phyloP scores from a whole-genome alignment of 2,797 vertebrate species.

The Gallinago stenura region DNA sequence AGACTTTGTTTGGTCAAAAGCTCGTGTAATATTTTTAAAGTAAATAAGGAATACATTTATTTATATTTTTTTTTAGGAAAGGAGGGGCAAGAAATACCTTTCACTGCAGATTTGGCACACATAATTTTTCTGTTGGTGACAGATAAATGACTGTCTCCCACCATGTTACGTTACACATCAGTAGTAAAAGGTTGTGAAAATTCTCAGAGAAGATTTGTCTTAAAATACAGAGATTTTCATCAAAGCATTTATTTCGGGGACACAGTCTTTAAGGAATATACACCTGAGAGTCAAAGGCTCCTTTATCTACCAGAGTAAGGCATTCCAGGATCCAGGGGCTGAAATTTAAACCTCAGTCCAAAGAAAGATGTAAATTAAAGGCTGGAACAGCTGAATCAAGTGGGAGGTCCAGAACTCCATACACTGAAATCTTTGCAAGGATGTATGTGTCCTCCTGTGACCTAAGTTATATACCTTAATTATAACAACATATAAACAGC shows the following conservation, averaged over 20 bases:
- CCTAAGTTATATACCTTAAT: not conserved
- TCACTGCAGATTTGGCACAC: not conserved
- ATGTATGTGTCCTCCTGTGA: accelerated
- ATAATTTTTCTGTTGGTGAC: not conserved
- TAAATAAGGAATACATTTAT: not conserved
- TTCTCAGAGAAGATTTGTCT: not conserved
- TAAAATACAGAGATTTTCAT: not conserved
- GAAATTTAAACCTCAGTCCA: not conserved
- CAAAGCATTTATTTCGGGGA: not conserved
- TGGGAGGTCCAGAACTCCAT: not conserved
- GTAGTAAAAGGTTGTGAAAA: not conserved
- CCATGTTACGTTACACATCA: accelerated
- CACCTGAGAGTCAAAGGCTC: not conserved
- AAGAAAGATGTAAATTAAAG: not conserved
- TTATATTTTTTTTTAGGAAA: not conserved
- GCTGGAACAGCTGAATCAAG: not conserved
- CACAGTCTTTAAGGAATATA: not conserved
- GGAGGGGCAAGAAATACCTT: not conserved
- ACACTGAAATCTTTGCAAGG: not conserved
- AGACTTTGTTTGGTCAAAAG: not conserved
- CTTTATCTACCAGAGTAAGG: not conserved
- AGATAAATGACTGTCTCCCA: not conserved
- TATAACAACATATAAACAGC: not conserved
- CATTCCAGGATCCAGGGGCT: not conserved
- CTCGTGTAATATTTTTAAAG: not conserved